phyloP scores from a whole-genome alignment of 1,140 invertebrate genomes.

The Hylaeus anthracinus region DNA sequence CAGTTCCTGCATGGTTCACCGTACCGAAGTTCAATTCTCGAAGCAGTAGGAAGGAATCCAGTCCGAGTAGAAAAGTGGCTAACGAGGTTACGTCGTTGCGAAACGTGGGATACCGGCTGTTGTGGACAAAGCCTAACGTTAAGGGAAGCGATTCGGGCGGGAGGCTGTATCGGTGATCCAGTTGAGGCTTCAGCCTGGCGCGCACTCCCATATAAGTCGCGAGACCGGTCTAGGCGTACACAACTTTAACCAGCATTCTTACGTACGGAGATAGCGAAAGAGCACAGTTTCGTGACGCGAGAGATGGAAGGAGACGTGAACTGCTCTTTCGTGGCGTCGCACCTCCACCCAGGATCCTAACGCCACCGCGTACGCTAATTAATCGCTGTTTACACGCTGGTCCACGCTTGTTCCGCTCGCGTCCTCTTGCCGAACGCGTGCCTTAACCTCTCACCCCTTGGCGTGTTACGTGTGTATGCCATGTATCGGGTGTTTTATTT shows the following conservation, averaged over 20 bases:
- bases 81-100: neutral
- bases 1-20: no score
- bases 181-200: slow-evolving; percentile 69
- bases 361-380: neutral
- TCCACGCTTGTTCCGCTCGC: neutral
- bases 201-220: slow-evolving; percentile 72
- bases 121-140: slow-evolving; percentile 34
- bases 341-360: neutral
- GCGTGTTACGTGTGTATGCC: no score
- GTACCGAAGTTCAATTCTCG: no score
- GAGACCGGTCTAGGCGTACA: slow-evolving; percentile 76
- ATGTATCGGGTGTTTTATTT: no score
- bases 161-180: slow-evolving; percentile 64
- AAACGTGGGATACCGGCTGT: neutral
- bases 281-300: slow-evolving; percentile 1
- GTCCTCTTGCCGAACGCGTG: neutral
- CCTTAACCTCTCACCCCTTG: neutral
- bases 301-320: slow-evolving; percentile 14
- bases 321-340: neutral
- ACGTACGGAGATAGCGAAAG: slow-evolving; percentile 46
- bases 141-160: slow-evolving; percentile 52
- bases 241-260: slow-evolving; percentile 52
- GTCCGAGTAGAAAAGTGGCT: neutral
- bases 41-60: no score
- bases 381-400: neutral